These are phyloP conservation scores for Operophtera brumata DNA, from an alignment of 2,888 invertebrate species.

Conservation along the genomic window DNA sequence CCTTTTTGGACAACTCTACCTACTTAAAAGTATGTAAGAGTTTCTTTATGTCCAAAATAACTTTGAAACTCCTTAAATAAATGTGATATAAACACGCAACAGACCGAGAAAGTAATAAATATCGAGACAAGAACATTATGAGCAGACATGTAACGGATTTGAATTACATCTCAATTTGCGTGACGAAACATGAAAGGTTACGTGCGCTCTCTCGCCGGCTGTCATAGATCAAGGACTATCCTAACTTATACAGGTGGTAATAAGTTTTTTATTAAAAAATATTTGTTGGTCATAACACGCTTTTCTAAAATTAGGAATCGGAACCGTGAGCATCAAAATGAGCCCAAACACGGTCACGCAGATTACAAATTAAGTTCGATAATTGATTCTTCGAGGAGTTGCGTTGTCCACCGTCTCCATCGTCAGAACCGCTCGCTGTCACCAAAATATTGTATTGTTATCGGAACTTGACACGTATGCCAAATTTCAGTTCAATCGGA, in stretches of 20 bases:
- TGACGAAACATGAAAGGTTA: slow-evolving; percentile 38
- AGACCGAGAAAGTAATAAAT: slow-evolving; percentile 22
- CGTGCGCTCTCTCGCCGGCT: slow-evolving; percentile 28
- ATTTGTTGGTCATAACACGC: no score
- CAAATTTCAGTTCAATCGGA: no score
- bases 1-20: background rate
- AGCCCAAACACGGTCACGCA: no score
- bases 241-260: slow-evolving; percentile 15
- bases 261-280: no score
- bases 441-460: no score
- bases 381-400: no score
- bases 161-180: slow-evolving; percentile 32
- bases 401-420: no score
- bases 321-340: no score
- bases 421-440: no score
- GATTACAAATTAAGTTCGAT: no score
- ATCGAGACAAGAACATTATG: slow-evolving; percentile 24
- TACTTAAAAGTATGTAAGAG: background rate
- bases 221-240: slow-evolving; percentile 62
- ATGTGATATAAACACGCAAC: slow-evolving; percentile 21
- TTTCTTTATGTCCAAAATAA: slow-evolving; percentile 1
- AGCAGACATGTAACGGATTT: slow-evolving; percentile 34
- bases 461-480: no score
- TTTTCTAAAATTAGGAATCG: no score
- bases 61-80: slow-evolving; percentile 19